Evolutionary conservation across 2,797 vertebrate species (phyloP), one percentile per base, ranked within the genome.

Genomic region (Phalloptychus januarius): DNA sequence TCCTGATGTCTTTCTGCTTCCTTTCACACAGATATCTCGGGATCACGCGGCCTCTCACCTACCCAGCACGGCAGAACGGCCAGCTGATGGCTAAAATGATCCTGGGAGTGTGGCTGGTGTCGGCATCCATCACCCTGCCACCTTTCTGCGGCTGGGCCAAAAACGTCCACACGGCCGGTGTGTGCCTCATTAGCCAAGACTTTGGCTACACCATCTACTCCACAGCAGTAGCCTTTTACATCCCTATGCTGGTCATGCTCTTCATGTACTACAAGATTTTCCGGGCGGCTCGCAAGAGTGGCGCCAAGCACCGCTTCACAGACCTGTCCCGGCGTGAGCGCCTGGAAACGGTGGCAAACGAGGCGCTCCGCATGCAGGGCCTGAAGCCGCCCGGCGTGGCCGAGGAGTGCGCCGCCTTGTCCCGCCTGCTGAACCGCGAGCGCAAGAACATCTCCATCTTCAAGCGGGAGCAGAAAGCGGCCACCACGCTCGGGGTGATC

Each of bases 241-340:
- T 96, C 89, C 96, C 96, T 56, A 96, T 96, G 96, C 94, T 95
- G 82, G 95, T 96, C 81, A 96, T 96, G 95, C 94, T 96, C 80
- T 90, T 95, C 91, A 96, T 96, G 96, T 96, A 96, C 89, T 96
- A 96, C 91, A 96, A 96, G 90, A 96, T 96, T 83, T 96, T 96
- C 89, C 93, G 85, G 86, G 96, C 96, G 0, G 96, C 96, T n/a
- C 94, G 95, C 72, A 96, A 96, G 85, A 96, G 96, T 0, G 94
- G 95, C 0, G 95, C 95, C 85, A 96, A 96, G 84, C 96, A 96
- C 85, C 95, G 95, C 31, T 96, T 96, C 83, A 94, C 92, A 1
- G 88, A 95, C 91, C 85, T 95, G 75, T 87, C 93, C 0, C 93
- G 94, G 1, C 94, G 93, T 0, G 92, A 95, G 31, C 93, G 94